A percentile compares a stretch with the other conserved stretches of the same genome.
Evolutionary conservation across 2,113 vertebrate genomes (phyloP).

Genomic region (Dasyprocta punctata): DNA sequence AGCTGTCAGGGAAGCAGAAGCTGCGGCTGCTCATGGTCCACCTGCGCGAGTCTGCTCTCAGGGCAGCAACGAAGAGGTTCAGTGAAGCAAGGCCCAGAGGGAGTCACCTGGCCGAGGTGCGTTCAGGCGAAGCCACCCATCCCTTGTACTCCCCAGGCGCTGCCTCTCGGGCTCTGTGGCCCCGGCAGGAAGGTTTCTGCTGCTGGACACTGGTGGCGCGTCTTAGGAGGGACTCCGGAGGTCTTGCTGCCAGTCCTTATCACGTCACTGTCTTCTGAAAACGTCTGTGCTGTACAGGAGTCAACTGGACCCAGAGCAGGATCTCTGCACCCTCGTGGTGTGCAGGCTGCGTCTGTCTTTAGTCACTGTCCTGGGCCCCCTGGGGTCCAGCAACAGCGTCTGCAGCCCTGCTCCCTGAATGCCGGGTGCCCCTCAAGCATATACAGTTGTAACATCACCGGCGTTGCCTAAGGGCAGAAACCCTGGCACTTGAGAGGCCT

Average conservation of each 20-base stretch:
- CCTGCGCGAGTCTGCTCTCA: neutral
- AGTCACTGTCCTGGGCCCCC: neutral
- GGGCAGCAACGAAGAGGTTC: neutral
- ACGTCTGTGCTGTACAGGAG: neutral
- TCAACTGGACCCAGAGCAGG: neutral
- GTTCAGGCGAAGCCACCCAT: neutral
- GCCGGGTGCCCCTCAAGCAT: neutral
- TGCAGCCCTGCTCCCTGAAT: neutral
- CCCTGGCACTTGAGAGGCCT: neutral
- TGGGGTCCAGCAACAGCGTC: neutral
- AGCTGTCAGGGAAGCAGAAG: neutral
- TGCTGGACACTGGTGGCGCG: neutral
- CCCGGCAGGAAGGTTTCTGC: neutral
- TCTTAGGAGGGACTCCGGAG: neutral
- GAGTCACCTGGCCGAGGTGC: neutral
- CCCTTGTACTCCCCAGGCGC: neutral
- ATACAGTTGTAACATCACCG: neutral
- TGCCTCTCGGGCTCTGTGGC: neutral
- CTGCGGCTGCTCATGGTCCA: neutral
- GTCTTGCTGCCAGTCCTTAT: neutral
- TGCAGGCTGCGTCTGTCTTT: neutral
- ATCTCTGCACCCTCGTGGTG: neutral
- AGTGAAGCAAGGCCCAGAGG: neutral
- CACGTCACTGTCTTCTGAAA: neutral
- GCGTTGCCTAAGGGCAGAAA: neutral